Percentiles rank a stretch among this genome's conserved stretches.
These are phyloP conservation scores for Cardiocondyla obscurior DNA, from an alignment of 1,140 invertebrate species.

Conservation along the genomic window DNA sequence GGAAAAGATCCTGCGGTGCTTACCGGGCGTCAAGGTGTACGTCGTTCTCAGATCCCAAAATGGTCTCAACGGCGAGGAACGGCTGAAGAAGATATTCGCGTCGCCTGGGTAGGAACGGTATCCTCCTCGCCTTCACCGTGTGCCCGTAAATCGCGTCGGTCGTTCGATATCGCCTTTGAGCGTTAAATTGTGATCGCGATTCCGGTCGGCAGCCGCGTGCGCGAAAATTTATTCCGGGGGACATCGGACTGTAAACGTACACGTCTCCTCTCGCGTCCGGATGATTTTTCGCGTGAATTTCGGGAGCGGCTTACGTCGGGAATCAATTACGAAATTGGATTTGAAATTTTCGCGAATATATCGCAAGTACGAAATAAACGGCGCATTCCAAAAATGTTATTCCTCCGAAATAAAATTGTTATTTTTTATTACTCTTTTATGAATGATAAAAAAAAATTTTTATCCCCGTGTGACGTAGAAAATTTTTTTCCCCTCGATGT, in stretches of 20 bases:
- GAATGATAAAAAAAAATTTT: not conserved
- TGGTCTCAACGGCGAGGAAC: slow-evolving; percentile 64
- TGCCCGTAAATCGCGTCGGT: not conserved
- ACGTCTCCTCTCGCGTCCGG: not conserved
- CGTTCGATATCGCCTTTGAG: slow-evolving; percentile 27
- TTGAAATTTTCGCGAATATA: slow-evolving; percentile 13
- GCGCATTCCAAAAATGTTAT: not conserved
- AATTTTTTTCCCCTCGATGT: not conserved
- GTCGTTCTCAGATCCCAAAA: slow-evolving; percentile 65
- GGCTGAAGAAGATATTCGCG: slow-evolving; percentile 72
- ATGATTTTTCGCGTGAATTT: slow-evolving; percentile 9
- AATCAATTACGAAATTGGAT: slow-evolving; percentile 49
- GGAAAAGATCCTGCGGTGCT: slow-evolving; percentile 74
- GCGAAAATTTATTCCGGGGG: slow-evolving; percentile 31
- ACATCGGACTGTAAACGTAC: slow-evolving; percentile 9
- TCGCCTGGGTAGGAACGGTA: slow-evolving; percentile 71
- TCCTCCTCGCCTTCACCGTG: not conserved
- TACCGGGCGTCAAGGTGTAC: slow-evolving; percentile 69
- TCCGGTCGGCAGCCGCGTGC: slow-evolving; percentile 2
- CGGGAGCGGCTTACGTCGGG: not conserved
- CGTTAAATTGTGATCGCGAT: slow-evolving; percentile 46
- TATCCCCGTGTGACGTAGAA: not conserved
- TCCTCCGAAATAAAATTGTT: not conserved
- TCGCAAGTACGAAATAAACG: not conserved
- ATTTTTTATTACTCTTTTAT: not conserved